phyloP scores from a whole-genome alignment of 92 coral and sea anemone species.

The Plumapathes pennacea region DNA sequence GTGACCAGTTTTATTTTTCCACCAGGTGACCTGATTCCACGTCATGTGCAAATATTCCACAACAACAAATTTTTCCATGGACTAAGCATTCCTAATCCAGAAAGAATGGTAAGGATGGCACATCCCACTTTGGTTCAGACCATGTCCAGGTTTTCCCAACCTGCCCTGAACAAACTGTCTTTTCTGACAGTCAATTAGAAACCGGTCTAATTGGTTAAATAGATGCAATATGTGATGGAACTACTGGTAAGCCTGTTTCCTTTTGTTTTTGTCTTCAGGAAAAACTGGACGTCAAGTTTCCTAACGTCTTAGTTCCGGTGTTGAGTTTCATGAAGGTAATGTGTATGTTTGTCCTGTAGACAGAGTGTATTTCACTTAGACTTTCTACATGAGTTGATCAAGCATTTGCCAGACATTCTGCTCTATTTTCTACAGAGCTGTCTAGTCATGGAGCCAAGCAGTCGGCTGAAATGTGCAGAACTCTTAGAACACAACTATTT shows the following conservation, averaged over 20 bases:
- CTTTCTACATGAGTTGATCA: neutral
- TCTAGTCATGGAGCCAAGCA: conserved; percentile 86
- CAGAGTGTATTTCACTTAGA: neutral
- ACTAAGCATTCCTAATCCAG: conserved; percentile 79
- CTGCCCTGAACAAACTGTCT: too few relatives aligned
- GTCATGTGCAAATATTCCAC: conserved; percentile 85
- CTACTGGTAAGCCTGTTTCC: neutral
- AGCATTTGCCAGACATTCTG: neutral
- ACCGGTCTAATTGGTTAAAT: neutral
- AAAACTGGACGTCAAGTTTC: conserved; percentile 81
- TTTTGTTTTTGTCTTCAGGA: conserved; percentile 46
- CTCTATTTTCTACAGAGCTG: conserved; percentile 56
- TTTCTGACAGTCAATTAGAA: neutral
- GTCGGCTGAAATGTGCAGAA: conserved; percentile 83
- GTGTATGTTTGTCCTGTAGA: neutral
- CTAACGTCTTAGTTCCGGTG: conserved; percentile 63
- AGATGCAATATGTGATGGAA: neutral
- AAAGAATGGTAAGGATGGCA: conserved; percentile 72
- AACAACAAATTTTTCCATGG: conserved; percentile 89
- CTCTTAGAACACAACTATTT: conserved; percentile 77
- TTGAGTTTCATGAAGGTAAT: conserved; percentile 87
- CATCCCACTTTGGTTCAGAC: too few relatives aligned
- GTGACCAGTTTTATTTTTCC: neutral
- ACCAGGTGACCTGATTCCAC: conserved; percentile 85
- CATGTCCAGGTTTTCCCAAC: too few relatives aligned